Base-by-base conservation (phyloP, 2,888 invertebrate genomes). In the Lepidocyrtinus sp. region DNA sequence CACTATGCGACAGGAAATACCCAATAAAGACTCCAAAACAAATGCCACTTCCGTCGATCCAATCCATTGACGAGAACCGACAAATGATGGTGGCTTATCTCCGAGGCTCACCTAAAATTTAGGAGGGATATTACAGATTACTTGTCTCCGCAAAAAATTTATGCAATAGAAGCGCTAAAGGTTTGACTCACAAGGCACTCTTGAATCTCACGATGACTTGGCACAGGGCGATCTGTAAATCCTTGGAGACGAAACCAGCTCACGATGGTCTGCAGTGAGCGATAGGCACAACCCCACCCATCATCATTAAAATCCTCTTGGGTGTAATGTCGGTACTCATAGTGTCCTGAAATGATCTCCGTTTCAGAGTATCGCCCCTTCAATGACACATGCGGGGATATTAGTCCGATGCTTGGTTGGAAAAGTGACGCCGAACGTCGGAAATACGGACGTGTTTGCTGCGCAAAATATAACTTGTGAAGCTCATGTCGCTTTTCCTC, bases 271-370 rank as follows among this genome's bases (percentile, higher is more conserved):
- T 99, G 99, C 87, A 99, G 91, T 0, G 98, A 98, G 81, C 99
- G 92, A 88, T 99, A 99, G 0, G 99, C 99, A 90, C 99, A 99
- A 2, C 99, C 99, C 99, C 99, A 99, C n/a, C 97, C 97, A 88
- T 95, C 94, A 88, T 99, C 99, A 89, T 98, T 94, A 88, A 96
- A 93, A 85, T 92, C 92, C 88, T 98, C 95, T 89, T 98, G 98
- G 93, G 96, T 94, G 89, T 99, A 99, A 89, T 99, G 99, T 88
- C 97, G 94, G 89, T 99, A 99, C 19, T 93, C 91, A 88, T 99
- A 99, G 83, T 92, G 91, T 0, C 99, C 99, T 83, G 93, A 91
- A 1, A 99, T 83, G 19, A 84, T 72, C 81, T 85, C 82, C 0
- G 84, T 86, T 59, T 82, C 91, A 24, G 89, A 68, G 17, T 88